Percentiles rank a stretch among this genome's conserved stretches.
Conservation (phyloP, 2,113 vertebrate species). For the Aptenodytes forsteri region DNA sequence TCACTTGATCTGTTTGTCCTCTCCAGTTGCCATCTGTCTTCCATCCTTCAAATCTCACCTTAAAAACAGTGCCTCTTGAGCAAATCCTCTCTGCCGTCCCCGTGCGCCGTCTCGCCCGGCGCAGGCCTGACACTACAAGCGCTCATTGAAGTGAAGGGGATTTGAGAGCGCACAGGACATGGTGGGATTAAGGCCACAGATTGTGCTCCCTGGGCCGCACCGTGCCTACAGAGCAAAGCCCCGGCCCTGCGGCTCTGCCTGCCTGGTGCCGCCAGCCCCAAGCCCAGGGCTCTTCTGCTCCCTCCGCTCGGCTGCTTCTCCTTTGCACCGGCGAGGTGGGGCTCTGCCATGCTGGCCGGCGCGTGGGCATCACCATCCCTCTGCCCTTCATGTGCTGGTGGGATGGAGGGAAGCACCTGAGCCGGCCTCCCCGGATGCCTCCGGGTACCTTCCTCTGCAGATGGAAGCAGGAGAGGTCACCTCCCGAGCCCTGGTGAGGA, state of each 20-base stretch:
- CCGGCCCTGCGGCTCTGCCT: background rate
- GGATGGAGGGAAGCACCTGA: background rate
- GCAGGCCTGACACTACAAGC: background rate
- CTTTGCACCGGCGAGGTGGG: accelerated
- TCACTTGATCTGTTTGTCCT: slow-evolving; percentile 48
- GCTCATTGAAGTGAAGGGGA: slow-evolving; percentile 42
- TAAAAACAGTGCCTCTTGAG: slow-evolving; percentile 49
- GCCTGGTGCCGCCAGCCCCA: background rate
- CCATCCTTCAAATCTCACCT: slow-evolving; percentile 64
- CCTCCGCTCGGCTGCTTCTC: background rate
- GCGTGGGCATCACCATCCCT: accelerated
- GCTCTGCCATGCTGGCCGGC: accelerated
- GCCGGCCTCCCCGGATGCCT: accelerated
- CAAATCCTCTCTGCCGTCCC: slow-evolving; percentile 39
- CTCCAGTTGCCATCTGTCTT: slow-evolving; percentile 64
- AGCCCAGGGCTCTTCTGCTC: background rate
- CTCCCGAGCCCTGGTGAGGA: accelerated
- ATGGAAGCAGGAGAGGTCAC: background rate
- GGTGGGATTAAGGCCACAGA: slow-evolving; percentile 52
- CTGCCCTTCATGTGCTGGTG: accelerated
- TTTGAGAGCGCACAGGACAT: slow-evolving; percentile 38
- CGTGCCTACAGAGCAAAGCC: background rate
- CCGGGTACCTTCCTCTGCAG: background rate
- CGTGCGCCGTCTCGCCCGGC: background rate
- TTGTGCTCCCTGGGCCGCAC: background rate